phyloP scores from a whole-genome alignment of 2,113 vertebrate genomes.

The Brachyistius frenatus region DNA sequence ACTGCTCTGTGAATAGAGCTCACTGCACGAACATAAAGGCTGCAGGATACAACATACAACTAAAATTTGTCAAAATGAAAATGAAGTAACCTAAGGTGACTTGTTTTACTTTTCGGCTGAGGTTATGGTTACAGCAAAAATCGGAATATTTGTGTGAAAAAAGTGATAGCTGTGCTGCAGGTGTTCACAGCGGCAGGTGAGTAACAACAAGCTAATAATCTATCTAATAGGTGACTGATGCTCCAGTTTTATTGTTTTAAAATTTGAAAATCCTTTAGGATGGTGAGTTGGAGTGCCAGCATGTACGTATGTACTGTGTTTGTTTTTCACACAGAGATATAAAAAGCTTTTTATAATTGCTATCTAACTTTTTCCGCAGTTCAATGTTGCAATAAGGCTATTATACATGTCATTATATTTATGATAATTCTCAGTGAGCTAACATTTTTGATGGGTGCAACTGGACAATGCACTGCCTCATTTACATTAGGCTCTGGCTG shows the following conservation, averaged over 20 bases:
- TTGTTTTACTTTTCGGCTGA: not conserved
- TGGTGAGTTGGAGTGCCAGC: not conserved
- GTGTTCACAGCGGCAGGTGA: not conserved
- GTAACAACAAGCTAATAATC: not conserved
- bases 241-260: not conserved
- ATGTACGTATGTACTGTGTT: not conserved
- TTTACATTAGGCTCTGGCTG: not conserved
- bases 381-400: not conserved
- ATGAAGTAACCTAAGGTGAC: too few species aligned
- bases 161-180: not conserved
- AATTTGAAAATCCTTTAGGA: not conserved
- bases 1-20: not conserved
- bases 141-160: not conserved
- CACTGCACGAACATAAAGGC: not conserved
- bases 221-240: not conserved
- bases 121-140: not conserved
- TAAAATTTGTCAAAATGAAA: not conserved
- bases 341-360: too few species aligned
- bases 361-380: not conserved
- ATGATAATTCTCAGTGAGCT: not conserved
- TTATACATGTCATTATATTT: not conserved
- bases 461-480: not conserved
- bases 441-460: not conserved
- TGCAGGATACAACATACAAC: not conserved
- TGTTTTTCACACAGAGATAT: not conserved